Percentiles rank a stretch among this genome's conserved stretches.
phyloP scores from a whole-genome alignment of 1,140 invertebrate species.

The Tetranychus urticae region DNA sequence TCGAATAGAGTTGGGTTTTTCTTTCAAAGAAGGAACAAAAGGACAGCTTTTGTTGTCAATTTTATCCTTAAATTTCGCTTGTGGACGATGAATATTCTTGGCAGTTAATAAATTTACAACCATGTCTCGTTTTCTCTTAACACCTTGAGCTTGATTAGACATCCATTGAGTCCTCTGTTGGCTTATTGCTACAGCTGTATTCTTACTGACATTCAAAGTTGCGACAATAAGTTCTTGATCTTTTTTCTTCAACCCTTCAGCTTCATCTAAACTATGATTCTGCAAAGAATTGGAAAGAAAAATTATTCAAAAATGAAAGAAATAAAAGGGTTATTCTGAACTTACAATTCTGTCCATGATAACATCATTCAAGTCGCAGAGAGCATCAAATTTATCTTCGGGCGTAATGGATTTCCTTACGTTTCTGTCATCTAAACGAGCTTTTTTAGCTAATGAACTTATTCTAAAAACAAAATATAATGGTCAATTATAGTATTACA shows the following conservation, averaged over 20 bases:
- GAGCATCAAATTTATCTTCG: slow-evolving; percentile 39
- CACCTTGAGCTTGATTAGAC: background rate
- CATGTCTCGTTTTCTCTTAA: background rate
- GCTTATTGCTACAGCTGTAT: slow-evolving; percentile 31
- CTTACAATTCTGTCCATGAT: slow-evolving; percentile 53
- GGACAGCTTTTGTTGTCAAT: slow-evolving; percentile 49
- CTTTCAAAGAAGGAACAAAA: slow-evolving; percentile 54
- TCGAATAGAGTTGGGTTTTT: slow-evolving; percentile 67
- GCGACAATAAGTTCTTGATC: slow-evolving; percentile 26
- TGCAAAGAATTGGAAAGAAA: background rate
- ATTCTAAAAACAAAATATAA: background rate
- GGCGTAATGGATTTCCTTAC: background rate
- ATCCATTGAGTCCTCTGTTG: background rate
- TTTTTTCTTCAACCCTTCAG: slow-evolving; percentile 35
- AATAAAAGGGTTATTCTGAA: background rate
- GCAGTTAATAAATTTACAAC: background rate
- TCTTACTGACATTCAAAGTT: slow-evolving; percentile 19
- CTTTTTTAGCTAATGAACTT: background rate
- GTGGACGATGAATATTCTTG: slow-evolving; percentile 34
- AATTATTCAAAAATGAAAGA: background rate
- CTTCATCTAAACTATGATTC: slow-evolving; percentile 34
- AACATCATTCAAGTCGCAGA: slow-evolving; percentile 48
- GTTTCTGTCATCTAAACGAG: background rate
- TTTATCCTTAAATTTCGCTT: slow-evolving; percentile 55
- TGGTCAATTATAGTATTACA: no score